Base-by-base conservation (phyloP, 2,797 vertebrate species). In the Stomatorhinus walkeri region DNA sequence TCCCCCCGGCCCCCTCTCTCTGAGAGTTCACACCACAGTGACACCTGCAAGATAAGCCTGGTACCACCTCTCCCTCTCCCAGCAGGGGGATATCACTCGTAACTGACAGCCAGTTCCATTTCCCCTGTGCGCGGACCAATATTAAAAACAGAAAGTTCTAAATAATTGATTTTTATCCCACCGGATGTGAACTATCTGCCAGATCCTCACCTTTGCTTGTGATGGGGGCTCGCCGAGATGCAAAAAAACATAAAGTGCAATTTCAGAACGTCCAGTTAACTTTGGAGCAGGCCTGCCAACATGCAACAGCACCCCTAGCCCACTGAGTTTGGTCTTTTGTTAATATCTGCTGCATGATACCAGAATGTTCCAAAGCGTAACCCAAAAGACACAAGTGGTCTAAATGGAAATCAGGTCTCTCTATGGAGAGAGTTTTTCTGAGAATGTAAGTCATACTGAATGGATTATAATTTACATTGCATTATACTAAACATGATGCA, bases 381-480 rank as follows among this genome's bases (percentile, higher is more conserved):
- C 79, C 87, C 84, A 16, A n/a, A 56, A 88, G 87, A 88, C 85
- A 89, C 89, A 87, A 90, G 87, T 88, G 87, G 90, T 89, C 90
- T 91, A 89, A 90, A 90, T 92, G 90, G 88, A 89, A 90, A 90
- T 91, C 89, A 88, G 89, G 88, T 54, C 68, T 90, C 88, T 85
- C 91, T 89, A 76, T 87, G 64, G 61, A 89, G 86, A 59, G 48
- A 81, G 28, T 46, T 68, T 87, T 90, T 88, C 89, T 51, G 51
- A 76, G 87, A 90, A 88, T 48, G 68, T 36, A 88, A 89, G 79
- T 76, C 88, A 90, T 88, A 79, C 86, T 49, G 88, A 88, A 91
- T 88, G 81, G 83, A 89, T 92, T 88, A 88, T 85, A 91, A 90
- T 90, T 90, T 91, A 88, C 89, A 88, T 88, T 88, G 89, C 84